Conservation (phyloP, 2,113 vertebrate species). For the Centropus unirufus region DNA sequence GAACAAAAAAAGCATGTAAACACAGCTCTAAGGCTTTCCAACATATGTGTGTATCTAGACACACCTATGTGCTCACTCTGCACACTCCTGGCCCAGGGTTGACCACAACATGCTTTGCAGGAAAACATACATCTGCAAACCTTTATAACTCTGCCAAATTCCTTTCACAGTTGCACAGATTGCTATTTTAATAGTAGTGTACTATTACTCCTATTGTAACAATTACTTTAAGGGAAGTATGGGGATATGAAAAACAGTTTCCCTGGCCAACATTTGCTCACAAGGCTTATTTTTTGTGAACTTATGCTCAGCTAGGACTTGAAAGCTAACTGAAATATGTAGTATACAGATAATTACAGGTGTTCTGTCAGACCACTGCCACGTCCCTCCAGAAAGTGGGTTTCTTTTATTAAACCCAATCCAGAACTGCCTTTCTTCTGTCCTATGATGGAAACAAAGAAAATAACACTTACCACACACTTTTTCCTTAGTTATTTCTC, state of each 20-base stretch:
- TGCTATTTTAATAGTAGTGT: neutral
- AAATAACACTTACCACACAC: neutral
- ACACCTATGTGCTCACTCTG: neutral
- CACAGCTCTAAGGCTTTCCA: neutral
- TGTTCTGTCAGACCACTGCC: constrained; percentile 92
- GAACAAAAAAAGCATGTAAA: neutral
- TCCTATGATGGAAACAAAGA: constrained; percentile 54
- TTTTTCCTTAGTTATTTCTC: neutral
- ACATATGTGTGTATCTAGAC: accelerated
- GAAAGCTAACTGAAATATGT: neutral
- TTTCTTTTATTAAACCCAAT: constrained; percentile 94
- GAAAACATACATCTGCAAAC: neutral
- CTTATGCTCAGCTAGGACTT: neutral
- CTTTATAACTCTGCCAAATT: neutral
- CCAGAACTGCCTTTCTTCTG: constrained; percentile 92
- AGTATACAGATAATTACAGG: constrained; percentile 79
- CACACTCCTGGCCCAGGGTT: neutral
- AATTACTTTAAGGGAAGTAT: neutral
- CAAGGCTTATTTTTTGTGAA: neutral
- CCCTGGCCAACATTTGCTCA: neutral
- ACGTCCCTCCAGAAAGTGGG: constrained; percentile 78
- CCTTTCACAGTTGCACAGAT: neutral
- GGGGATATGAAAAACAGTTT: neutral
- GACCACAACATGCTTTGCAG: neutral
- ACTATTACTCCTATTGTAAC: neutral